These are phyloP conservation scores for Pogonocichla stellata DNA, from an alignment of 2,113 vertebrate species.

Conservation along the genomic window DNA sequence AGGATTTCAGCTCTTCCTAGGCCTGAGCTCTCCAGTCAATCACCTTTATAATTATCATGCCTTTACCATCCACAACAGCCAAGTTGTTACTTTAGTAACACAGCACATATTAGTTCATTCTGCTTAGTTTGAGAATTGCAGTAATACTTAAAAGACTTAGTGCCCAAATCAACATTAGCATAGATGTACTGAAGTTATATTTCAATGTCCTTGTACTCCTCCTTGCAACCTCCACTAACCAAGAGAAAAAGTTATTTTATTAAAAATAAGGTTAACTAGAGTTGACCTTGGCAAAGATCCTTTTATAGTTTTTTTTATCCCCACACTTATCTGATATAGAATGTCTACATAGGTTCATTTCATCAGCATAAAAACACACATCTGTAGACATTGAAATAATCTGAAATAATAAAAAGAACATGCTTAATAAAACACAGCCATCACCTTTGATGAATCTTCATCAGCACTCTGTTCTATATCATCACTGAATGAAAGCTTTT, in stretches of 20 bases:
- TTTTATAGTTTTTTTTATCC: background rate
- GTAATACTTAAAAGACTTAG: background rate
- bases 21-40: background rate
- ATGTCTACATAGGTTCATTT: background rate
- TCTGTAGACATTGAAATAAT: background rate
- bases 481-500: conserved; percentile 93
- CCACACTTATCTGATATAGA: background rate
- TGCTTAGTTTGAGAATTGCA: background rate
- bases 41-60: background rate
- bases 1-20: background rate
- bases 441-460: conserved; percentile 76
- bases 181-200: background rate
- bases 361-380: background rate
- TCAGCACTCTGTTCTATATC: conserved; percentile 81
- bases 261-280: background rate
- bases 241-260: background rate
- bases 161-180: background rate
- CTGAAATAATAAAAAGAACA: background rate
- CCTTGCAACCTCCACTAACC: background rate
- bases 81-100: background rate
- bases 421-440: background rate
- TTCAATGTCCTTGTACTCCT: background rate
- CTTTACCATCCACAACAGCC: background rate
- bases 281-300: background rate
- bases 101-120: background rate